phyloP scores from a whole-genome alignment of 2,888 invertebrate genomes.

The Bruchidius siliquastri region DNA sequence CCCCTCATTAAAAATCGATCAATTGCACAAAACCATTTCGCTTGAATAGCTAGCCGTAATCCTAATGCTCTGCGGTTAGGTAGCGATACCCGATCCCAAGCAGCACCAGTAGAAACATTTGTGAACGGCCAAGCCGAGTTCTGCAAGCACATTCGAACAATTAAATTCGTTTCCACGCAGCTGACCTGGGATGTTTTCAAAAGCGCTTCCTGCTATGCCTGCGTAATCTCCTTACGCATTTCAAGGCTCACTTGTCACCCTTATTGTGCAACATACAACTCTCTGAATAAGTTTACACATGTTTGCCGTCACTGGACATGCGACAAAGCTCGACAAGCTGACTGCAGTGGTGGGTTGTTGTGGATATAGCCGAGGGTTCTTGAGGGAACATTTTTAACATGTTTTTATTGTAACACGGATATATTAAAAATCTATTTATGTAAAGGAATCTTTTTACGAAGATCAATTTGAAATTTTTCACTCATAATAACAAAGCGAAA shows the following conservation, averaged over 20 bases:
- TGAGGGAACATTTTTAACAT: no score
- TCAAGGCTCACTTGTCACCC: background rate
- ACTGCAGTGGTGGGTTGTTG: background rate
- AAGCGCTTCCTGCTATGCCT: background rate
- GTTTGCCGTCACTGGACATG: background rate
- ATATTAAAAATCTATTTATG: no score
- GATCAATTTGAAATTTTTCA: no score
- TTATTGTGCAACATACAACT: background rate
- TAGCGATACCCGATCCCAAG: background rate
- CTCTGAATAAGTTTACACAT: background rate
- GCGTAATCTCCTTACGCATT: background rate
- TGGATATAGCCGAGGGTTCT: background rate
- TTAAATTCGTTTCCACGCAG: background rate
- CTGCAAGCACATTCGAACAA: background rate
- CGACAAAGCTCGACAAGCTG: background rate
- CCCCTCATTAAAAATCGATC: no score
- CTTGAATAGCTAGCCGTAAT: no score
- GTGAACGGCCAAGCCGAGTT: background rate
- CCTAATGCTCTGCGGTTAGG: background rate
- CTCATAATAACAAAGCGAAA: no score
- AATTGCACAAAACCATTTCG: no score
- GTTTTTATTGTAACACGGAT: no score
- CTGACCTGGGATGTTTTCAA: background rate
- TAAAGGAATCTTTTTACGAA: no score
- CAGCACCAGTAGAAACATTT: background rate